Evolutionary conservation across 1,140 invertebrate genomes (phyloP).

Genomic region (Yoshiicerus persimilis): DNA sequence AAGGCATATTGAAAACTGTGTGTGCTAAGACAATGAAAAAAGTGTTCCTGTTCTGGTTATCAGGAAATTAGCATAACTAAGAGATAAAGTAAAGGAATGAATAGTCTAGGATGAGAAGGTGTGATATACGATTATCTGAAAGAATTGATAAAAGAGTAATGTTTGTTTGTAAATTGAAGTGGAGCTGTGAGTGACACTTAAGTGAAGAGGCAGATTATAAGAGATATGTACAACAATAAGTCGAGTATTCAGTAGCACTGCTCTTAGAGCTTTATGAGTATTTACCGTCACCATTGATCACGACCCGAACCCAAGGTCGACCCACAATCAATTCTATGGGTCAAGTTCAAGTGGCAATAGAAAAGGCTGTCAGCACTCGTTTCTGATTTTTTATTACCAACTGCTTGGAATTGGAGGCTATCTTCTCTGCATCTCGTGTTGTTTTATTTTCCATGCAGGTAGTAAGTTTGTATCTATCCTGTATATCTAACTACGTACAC

Average conservation of each 20-base stretch:
- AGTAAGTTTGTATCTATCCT: background rate
- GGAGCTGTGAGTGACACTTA: background rate
- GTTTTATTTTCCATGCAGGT: background rate
- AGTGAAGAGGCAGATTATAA: background rate
- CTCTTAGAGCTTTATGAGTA: background rate
- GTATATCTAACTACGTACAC: too few species aligned
- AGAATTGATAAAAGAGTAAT: background rate
- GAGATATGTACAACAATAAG: background rate
- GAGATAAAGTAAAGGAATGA: too few species aligned
- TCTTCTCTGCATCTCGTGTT: background rate
- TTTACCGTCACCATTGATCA: conserved; percentile 19
- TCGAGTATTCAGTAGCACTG: background rate
- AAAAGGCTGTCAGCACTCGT: conserved; percentile 13
- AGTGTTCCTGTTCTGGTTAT: too few species aligned
- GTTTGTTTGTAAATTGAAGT: background rate
- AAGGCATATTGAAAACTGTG: too few species aligned
- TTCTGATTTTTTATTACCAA: conserved; percentile 3
- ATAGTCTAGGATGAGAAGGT: too few species aligned
- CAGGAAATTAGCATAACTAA: too few species aligned
- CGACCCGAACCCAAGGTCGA: background rate
- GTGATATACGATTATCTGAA: too few species aligned
- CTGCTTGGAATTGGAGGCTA: background rate
- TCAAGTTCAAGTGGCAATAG: conserved; percentile 22
- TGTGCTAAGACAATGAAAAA: too few species aligned
- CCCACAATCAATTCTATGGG: conserved; percentile 18